Base-by-base conservation (phyloP, 2,113 vertebrate genomes). In the Crotophaga sulcirostris region DNA sequence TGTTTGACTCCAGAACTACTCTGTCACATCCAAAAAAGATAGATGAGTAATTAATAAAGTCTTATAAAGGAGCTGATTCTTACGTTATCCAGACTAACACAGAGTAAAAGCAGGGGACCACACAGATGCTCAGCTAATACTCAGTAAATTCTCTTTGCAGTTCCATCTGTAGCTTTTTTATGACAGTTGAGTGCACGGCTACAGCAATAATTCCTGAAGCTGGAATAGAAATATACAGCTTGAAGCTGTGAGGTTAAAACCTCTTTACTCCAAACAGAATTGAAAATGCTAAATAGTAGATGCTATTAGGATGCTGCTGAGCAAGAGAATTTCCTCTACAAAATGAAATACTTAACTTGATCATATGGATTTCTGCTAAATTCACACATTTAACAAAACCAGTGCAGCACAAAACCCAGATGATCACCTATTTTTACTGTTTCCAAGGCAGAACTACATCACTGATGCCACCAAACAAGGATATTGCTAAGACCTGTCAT, bases 201-300 rank as follows among this genome's bases (percentile, higher is more conserved):
- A 89, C 45, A 76, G 84, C 72, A 84, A 13, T 93, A 82, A 89
- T 91, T 92, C 62, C 54, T 73, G 74, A 66, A 89, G 62, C 81
- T 84, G 58, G 45, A 94, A 60, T 29, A 89, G 66, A 84, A 44
- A 78, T 29, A 84, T 8, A 51, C 72, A 88, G 62, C 36, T 84
- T 89, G 87, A 94, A 96, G 78, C 77, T 76, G 33, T 69, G 74
- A 96, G 67, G 89, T 85, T 91, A 75, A 94, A 85, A 89, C 62
- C 54, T 73, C 67, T 91, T 84, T 84, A 95, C 95, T 91, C 58
- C 63, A 87, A 95, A 59, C 40, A 79, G 56, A 80, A 89, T 56
- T 87, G 77, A 84, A 95, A 93, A 85, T 78, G 77, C 44, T 85
- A 91, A 82, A 73, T 55, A 84, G 68, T 78, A 75, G 26, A 52